Evolutionary conservation across 2,888 invertebrate species (phyloP), one percentile per base, ranked within the genome.

Genomic region (Ommatoiulus sabulosus): DNA sequence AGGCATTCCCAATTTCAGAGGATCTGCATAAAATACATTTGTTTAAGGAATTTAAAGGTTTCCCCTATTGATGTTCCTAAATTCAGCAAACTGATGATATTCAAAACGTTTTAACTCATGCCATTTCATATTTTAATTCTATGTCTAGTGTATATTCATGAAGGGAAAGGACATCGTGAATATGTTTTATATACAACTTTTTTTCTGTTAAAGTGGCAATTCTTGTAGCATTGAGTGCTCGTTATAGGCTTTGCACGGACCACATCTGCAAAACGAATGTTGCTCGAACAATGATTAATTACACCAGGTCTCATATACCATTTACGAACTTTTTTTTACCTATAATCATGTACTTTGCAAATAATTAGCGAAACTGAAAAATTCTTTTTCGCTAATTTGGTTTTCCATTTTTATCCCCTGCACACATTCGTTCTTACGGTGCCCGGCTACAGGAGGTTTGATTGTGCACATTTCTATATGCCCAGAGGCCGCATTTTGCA

Each of bases 401-500:
- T 12, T 24, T 35, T 80, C 3, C n/a, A 72, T 12, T 80, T 10
- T 80, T 43, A 43, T 80, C 35, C 24, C 20, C 24, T 10, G 72
- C 72, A 72, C 24, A 35, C 80, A 80, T 12, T 35, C 15, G 80
- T 80, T 35, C 35, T 80, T 80, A 35, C 15, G 35, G 80, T 80
- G 80, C 10, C 35, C 10, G 80, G 35, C 35, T 80, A 8, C 10
- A 35, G 80, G 80, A 72, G 20, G 80, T 35, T 80, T 80, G 35
- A 15, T 35, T 72, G 80, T 80, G 35, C 35, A 35, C 20, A 63
- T 10, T 57, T 17, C 12, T 35, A 35, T 35, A 12, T 35, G 80
- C 80, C 80, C 80, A 4, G 35, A n/a, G 80, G 80, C 80, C 80
- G 35, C 80, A 80, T 80, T 80, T 35, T 80, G 80, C 35, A 80